Conservation (phyloP, 2,888 invertebrate species). For the Agrypnus murinus region DNA sequence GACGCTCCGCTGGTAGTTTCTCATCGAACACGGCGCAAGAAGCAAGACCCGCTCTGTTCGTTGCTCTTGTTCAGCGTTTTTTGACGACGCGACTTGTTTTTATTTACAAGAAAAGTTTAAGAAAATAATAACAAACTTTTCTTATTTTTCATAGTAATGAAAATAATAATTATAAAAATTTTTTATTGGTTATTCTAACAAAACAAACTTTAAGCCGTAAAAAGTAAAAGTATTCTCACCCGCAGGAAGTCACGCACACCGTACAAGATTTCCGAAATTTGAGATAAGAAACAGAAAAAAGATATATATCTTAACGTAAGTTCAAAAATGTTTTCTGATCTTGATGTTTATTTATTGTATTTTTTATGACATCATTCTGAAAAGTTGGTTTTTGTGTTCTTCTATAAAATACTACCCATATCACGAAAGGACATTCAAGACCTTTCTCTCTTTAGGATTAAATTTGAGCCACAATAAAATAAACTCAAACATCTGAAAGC, state of each 20-base stretch:
- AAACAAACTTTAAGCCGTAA: neutral
- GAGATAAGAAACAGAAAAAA: too few relatives aligned
- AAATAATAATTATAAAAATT: neutral
- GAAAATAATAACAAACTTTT: neutral
- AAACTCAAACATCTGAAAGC: neutral
- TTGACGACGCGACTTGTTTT: neutral
- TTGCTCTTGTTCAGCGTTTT: neutral
- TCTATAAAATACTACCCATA: neutral
- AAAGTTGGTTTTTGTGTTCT: conserved; percentile 1
- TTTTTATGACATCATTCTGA: neutral
- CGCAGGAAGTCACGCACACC: conserved; percentile 8
- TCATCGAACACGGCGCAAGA: conserved; percentile 36
- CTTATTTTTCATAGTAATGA: neutral
- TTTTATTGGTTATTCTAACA: neutral
- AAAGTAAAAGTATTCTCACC: neutral
- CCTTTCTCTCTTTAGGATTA: conserved; percentile 1
- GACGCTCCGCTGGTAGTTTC: conserved; percentile 38
- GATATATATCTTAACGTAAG: too few relatives aligned
- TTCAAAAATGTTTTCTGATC: too few relatives aligned
- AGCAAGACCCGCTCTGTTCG: conserved; percentile 27
- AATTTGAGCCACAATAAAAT: conserved; percentile 10
- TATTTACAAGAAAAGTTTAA: neutral
- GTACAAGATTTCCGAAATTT: too few relatives aligned
- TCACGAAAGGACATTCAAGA: neutral
- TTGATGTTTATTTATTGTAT: neutral